Base-by-base conservation (phyloP, 35 echinoderm and acorn worm species). In the Heliocidaris tuberculata region DNA sequence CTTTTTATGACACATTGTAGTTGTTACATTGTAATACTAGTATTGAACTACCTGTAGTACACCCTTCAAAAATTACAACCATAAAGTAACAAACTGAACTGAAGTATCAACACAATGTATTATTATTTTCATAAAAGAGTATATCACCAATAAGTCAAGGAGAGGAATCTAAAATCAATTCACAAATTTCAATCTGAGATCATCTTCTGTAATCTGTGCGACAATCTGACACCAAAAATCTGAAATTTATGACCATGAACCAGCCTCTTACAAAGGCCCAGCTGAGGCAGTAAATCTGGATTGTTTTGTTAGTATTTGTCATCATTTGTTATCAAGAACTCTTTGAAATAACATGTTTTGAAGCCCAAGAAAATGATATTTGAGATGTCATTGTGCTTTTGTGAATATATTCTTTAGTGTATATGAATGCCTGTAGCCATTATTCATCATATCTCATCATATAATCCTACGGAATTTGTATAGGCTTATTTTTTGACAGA, bases 231-330 rank as follows among this genome's bases (percentile, higher is more conserved):
- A 78, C 65, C 17, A 78, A 24, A 78, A n/a, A 0, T n/a, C 65
- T 8, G 4, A 78, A 78, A 78, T 78, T 78, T 78, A 78, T 78
- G 65, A 78, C 65, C 65, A 78, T 78, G 65, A 78, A 27, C 65
- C 27, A 78, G 19, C 65, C 21, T 19, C 65, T 78, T 29, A 78
- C 65, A 78, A 78, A 78, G 65, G 65, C 21, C n/a, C 21, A 78
- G 24, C 27, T 78, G 21, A 78, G 65, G 65, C 27, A 78, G 65
- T 78, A 78, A 78, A 78, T 78, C 65, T 78, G 21, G 4, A 78
- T 78, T 78, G 65, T 78, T 78, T 78, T 78, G 65, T 78, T 78
- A 27, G 65, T 78, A 78, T 78, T 78, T 78, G 65, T 78, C 65
- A 78, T 78, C 65, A 78, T 78, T 78, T 78, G 65, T n/a, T 78